Conservation (phyloP, 2,888 invertebrate genomes). For the Allygus modestus region DNA sequence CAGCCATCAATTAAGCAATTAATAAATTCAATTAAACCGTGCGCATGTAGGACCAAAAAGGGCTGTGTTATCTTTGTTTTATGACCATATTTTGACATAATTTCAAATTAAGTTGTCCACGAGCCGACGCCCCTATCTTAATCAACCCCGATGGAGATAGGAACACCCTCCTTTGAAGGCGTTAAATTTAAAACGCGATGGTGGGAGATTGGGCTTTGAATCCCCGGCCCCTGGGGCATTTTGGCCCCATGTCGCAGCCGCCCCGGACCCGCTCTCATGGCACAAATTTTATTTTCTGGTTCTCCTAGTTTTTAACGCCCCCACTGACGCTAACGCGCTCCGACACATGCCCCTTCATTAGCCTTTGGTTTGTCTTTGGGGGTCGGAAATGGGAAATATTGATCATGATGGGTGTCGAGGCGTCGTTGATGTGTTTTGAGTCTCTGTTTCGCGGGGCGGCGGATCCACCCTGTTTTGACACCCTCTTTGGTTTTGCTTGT, state of each 20-base stretch:
- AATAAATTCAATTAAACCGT: slow-evolving; percentile 51
- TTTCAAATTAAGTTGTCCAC: slow-evolving; percentile 62
- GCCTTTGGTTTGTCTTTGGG: slow-evolving; percentile 57
- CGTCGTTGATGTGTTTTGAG: background rate
- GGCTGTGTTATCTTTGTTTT: slow-evolving; percentile 51
- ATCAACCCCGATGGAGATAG: slow-evolving; percentile 55
- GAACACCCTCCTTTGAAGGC: slow-evolving; percentile 63
- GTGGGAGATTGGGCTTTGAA: slow-evolving; percentile 68
- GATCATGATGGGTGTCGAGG: slow-evolving; percentile 29
- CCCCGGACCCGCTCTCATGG: slow-evolving; percentile 61
- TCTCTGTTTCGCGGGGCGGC: background rate
- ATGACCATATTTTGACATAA: slow-evolving; percentile 57
- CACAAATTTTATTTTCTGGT: slow-evolving; percentile 66
- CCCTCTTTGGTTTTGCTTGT: slow-evolving; percentile 5
- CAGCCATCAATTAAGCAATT: slow-evolving; percentile 55
- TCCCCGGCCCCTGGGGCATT: slow-evolving; percentile 63
- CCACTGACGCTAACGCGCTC: slow-evolving; percentile 28
- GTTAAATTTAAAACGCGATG: slow-evolving; percentile 64
- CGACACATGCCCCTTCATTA: slow-evolving; percentile 32
- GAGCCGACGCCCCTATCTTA: slow-evolving; percentile 33
- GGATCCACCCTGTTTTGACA: background rate
- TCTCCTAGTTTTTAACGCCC: slow-evolving; percentile 65
- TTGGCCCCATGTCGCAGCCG: slow-evolving; percentile 50
- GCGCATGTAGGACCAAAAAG: slow-evolving; percentile 13
- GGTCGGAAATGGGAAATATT: slow-evolving; percentile 54